These are phyloP conservation scores for Chironomus tentans DNA, from an alignment of 2,888 invertebrate genomes.

Conservation along the genomic window DNA sequence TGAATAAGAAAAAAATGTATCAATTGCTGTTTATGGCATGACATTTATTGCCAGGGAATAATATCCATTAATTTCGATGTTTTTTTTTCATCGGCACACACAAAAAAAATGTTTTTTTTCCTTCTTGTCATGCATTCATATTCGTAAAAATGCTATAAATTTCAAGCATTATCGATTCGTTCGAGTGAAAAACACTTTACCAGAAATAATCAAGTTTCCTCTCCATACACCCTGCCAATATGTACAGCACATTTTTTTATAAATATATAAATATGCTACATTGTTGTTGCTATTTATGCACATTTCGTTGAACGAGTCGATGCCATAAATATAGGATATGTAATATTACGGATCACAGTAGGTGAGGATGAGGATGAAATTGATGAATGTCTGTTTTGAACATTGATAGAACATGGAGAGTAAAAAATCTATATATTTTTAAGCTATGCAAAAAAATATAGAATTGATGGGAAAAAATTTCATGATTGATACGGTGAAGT, in stretches of 20 bases:
- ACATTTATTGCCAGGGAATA: background rate
- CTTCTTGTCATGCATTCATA: background rate
- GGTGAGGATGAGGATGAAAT: too few species aligned
- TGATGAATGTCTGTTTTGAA: too few species aligned
- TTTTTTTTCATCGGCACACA: background rate
- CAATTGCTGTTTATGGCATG: background rate
- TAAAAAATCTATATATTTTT: too few species aligned
- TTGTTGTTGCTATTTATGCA: too few species aligned
- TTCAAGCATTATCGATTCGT: slow-evolving; percentile 16
- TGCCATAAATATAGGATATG: too few species aligned
- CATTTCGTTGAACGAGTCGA: too few species aligned
- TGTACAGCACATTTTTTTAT: background rate
- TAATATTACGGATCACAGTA: too few species aligned
- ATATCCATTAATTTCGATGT: background rate
- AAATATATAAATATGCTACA: too few species aligned
- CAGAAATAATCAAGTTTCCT: slow-evolving; percentile 8
- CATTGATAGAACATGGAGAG: too few species aligned
- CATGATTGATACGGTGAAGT: background rate
- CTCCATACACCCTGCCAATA: background rate
- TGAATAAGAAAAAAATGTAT: background rate
- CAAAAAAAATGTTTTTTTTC: too few species aligned
- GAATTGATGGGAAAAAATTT: background rate
- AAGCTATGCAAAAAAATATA: too few species aligned
- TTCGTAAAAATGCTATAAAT: background rate
- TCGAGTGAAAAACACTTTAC: slow-evolving; percentile 14